These are phyloP conservation scores for Trichonephila clavata DNA, from an alignment of 1,140 invertebrate genomes.

Conservation along the genomic window DNA sequence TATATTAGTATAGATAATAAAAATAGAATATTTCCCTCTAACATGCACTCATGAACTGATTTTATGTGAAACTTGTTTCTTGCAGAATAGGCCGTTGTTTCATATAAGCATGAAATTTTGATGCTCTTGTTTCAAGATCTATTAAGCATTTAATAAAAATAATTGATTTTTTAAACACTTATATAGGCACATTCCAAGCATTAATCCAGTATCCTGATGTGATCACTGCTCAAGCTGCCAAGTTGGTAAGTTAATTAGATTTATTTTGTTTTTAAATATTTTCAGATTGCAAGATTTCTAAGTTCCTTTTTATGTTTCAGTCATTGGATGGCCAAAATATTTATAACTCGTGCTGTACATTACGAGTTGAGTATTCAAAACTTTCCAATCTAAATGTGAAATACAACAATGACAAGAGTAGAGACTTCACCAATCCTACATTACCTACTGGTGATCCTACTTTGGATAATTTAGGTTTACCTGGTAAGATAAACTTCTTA, in stretches of 20 bases:
- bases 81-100: no score
- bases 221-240: conserved; percentile 96
- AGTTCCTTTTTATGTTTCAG: conserved; percentile 82
- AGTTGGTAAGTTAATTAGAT: conserved; percentile 87
- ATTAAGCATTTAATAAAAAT: no score
- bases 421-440: conserved; percentile 99
- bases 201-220: conserved; percentile 99
- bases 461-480: conserved; percentile 81
- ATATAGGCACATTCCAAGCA: conserved; percentile 98
- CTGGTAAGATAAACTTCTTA: conserved; percentile 70
- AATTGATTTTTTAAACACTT: not conserved
- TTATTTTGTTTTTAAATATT: not conserved
- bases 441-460: conserved; percentile 94
- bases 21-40: no score
- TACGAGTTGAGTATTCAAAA: conserved; percentile 99
- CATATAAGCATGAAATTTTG: no score
- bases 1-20: no score
- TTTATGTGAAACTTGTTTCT: no score
- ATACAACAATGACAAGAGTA: conserved; percentile 99
- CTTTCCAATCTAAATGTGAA: conserved; percentile 98
- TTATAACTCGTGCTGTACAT: conserved; percentile 99
- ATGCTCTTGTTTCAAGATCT: no score
- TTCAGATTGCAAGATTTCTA: not conserved
- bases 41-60: no score
- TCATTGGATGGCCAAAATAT: conserved; percentile 98